phyloP scores from a whole-genome alignment of 2,888 invertebrate species.

The Spilarctia lutea region DNA sequence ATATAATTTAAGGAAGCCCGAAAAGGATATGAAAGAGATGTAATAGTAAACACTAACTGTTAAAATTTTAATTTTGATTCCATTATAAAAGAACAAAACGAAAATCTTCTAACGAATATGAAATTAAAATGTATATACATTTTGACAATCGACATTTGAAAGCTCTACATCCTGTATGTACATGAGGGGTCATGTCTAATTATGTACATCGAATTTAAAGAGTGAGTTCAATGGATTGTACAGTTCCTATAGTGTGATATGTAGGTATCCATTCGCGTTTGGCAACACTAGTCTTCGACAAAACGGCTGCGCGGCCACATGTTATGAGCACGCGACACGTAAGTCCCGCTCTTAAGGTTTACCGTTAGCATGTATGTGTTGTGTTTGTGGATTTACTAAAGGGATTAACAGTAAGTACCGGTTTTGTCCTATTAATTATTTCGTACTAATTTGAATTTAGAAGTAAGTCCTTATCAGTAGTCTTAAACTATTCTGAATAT shows the following conservation, averaged over 20 bases:
- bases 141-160: not conserved
- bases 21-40: too few species aligned
- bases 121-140: not conserved
- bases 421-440: constrained; percentile 4
- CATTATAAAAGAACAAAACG: not conserved
- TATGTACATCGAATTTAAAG: not conserved
- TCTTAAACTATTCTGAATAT: not conserved
- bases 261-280: constrained; percentile 25
- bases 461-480: not conserved
- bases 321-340: constrained; percentile 27
- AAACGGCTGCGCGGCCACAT: constrained; percentile 39
- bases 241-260: constrained; percentile 11
- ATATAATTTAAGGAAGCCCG: too few species aligned
- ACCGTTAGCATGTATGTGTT: constrained; percentile 47
- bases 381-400: constrained; percentile 38
- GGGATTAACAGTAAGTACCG: constrained; percentile 39
- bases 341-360: constrained; percentile 33
- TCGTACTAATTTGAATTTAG: not conserved
- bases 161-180: not conserved
- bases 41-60: not conserved
- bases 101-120: not conserved
- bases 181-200: not conserved
- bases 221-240: constrained; percentile 10
- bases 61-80: not conserved
- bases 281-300: constrained; percentile 47